A percentile compares a stretch with the other conserved stretches of the same genome.
These are phyloP conservation scores for Proales similis DNA, from an alignment of 1,140 invertebrate genomes.

Conservation along the genomic window DNA sequence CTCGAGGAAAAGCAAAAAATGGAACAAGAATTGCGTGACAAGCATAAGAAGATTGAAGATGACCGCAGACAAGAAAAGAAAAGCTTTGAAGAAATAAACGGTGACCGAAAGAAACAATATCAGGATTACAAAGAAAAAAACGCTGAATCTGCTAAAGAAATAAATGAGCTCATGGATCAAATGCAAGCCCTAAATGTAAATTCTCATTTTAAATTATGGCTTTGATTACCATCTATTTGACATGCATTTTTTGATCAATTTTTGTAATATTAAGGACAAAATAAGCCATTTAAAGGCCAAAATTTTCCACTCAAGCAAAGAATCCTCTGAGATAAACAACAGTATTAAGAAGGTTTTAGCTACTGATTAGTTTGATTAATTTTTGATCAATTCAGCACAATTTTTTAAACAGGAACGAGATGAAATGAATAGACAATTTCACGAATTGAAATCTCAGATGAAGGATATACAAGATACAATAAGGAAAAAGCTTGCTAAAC, in stretches of 20 bases:
- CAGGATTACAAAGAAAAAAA: conserved; percentile 52
- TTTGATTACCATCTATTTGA: too few relatives aligned
- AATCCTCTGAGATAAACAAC: conserved; percentile 26
- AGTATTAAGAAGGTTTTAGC: conserved; percentile 3
- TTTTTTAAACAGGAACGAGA: conserved; percentile 46
- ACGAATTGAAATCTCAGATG: conserved; percentile 51
- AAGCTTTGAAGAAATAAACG: conserved; percentile 52
- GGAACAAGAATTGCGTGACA: conserved; percentile 45
- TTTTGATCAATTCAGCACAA: neutral
- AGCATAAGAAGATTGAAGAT: conserved; percentile 49
- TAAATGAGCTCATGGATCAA: conserved; percentile 52
- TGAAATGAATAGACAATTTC: conserved; percentile 48
- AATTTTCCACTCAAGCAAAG: neutral
- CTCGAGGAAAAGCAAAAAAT: conserved; percentile 54
- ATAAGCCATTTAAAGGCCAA: conserved; percentile 28
- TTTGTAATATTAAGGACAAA: conserved; percentile 9
- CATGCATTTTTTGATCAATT: too few relatives aligned
- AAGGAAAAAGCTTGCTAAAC: conserved; percentile 48
- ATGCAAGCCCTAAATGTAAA: conserved; percentile 50
- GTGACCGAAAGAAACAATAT: conserved; percentile 50
- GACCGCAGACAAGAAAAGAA: conserved; percentile 47
- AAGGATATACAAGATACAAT: conserved; percentile 49
- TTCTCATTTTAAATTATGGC: conserved; percentile 27
- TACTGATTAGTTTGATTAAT: neutral
- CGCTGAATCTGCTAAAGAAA: conserved; percentile 51